Conservation (phyloP, 1,140 invertebrate species). For the Doryteuthis pealeii region DNA sequence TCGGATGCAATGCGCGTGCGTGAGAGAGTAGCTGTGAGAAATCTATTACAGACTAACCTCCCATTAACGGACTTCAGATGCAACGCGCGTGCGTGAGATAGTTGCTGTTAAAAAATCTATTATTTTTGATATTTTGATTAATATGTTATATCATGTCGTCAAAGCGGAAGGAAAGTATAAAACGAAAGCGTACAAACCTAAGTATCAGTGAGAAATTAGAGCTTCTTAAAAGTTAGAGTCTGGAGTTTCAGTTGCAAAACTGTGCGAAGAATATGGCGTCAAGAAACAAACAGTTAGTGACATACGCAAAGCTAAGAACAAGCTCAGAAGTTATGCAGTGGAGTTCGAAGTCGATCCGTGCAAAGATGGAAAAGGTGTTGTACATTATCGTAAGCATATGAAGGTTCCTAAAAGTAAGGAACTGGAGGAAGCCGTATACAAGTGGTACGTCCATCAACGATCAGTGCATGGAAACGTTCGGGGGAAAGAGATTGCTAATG, state of each 20-base stretch:
- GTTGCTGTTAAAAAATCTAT: not conserved
- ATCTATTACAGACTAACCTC: too few relatives aligned
- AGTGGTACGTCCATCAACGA: conserved; percentile 8
- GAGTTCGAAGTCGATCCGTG: not conserved
- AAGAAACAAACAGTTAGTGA: not conserved
- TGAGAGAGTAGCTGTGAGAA: too few relatives aligned
- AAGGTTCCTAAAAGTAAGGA: not conserved
- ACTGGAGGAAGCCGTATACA: not conserved
- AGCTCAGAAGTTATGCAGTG: not conserved
- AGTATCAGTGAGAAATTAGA: not conserved
- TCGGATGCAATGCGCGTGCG: too few relatives aligned
- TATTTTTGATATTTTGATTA: too few relatives aligned
- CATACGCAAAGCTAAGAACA: conserved; percentile 7
- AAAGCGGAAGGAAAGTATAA: not conserved
- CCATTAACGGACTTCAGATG: too few relatives aligned
- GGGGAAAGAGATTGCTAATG: not conserved
- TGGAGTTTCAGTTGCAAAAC: not conserved
- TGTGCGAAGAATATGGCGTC: not conserved
- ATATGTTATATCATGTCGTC: not conserved
- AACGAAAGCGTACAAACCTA: not conserved
- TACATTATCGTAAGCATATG: not conserved
- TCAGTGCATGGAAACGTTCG: not conserved
- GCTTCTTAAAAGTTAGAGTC: conserved; percentile 10
- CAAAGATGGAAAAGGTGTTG: not conserved
- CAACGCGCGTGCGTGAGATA: conserved; percentile 1